These are phyloP conservation scores for Philotrypesis tridentata DNA, from an alignment of 1,140 invertebrate genomes.

Conservation along the genomic window DNA sequence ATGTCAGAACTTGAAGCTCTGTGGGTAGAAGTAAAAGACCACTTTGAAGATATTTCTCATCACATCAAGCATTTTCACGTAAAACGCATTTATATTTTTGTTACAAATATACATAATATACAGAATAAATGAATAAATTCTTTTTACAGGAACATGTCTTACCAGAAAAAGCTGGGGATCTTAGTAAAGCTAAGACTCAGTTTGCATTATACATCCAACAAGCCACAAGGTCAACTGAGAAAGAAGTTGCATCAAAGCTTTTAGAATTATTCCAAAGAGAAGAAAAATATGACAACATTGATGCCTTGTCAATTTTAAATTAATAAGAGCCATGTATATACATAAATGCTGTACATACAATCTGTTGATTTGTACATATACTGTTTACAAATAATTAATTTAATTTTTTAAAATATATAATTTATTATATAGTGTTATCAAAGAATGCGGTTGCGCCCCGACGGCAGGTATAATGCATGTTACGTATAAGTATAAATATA, in stretches of 20 bases:
- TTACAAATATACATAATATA: slow-evolving; percentile 1
- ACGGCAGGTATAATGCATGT: too few species aligned
- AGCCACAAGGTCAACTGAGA: slow-evolving; percentile 57
- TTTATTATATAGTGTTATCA: slow-evolving; percentile 44
- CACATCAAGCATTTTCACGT: slow-evolving; percentile 69
- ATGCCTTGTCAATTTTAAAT: slow-evolving; percentile 44
- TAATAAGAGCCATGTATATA: slow-evolving; percentile 4
- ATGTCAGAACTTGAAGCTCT: slow-evolving; percentile 63
- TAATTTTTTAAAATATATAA: slow-evolving; percentile 38
- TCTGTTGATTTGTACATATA: slow-evolving; percentile 43
- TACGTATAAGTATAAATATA: too few species aligned
- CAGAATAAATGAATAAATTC: slow-evolving; percentile 30
- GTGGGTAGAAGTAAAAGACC: slow-evolving; percentile 66
- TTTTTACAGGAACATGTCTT: slow-evolving; percentile 66
- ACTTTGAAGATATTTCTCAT: slow-evolving; percentile 63
- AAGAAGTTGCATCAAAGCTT: slow-evolving; percentile 61
- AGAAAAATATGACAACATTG: slow-evolving; percentile 59
- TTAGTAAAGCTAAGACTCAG: slow-evolving; percentile 65
- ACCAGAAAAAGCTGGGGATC: slow-evolving; percentile 69
- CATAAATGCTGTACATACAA: slow-evolving; percentile 32
- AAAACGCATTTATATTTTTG: slow-evolving; percentile 43
- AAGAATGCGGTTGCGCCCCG: too few species aligned
- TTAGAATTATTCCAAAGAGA: slow-evolving; percentile 63
- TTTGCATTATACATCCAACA: slow-evolving; percentile 60
- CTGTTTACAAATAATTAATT: slow-evolving; percentile 33